Base-by-base conservation (phyloP, 2,888 invertebrate species). In the Brachyptera risi region DNA sequence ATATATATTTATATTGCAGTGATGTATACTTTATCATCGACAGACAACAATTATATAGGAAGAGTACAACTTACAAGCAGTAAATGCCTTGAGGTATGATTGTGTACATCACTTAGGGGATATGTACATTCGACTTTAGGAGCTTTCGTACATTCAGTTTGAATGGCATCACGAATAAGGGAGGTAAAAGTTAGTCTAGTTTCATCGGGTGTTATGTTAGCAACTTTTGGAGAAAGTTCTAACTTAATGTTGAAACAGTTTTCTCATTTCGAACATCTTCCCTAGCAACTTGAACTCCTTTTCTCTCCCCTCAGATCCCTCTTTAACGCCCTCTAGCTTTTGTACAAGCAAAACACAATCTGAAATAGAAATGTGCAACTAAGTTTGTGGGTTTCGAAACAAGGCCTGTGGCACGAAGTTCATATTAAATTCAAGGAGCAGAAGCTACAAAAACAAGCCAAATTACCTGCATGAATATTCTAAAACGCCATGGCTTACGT, bases 201-300 rank as follows among this genome's bases (percentile, higher is more conserved):
- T 31, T 31, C 5, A 11, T 31, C 11, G 5, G 7, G 7, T 11
- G 31, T 19, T 11, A 44, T 44, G 44, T 21, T 21, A 21, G 44
- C 44, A 54, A 54, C 37, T 54, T 54, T 35, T 21, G n/a, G 17
- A 13, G n/a, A 35, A 54, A 54, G 35, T n/a, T 54, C 35, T 23
- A 54, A 37, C 54, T 54, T 54, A 54, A 54, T 54, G 54, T 54
- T 54, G 37, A 13, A 7, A 17, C 11, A 54, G 54, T 54, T 54
- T 37, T 54, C 54, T 54, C 54, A 54, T 54, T 54, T 51, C n/a
- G 27, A 51, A 51, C 27, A 51, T 51, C 51, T 51, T 51, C 51
- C 7, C 51, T n/a, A 7, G 3, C n/a, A 11, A 21, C 47, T 40
- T 21, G 2, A 47, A 47, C 24, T 21, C 31, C 31, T 31, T 31